phyloP scores from a whole-genome alignment of 2,113 vertebrate species.

The Tiliqua scincoides region DNA sequence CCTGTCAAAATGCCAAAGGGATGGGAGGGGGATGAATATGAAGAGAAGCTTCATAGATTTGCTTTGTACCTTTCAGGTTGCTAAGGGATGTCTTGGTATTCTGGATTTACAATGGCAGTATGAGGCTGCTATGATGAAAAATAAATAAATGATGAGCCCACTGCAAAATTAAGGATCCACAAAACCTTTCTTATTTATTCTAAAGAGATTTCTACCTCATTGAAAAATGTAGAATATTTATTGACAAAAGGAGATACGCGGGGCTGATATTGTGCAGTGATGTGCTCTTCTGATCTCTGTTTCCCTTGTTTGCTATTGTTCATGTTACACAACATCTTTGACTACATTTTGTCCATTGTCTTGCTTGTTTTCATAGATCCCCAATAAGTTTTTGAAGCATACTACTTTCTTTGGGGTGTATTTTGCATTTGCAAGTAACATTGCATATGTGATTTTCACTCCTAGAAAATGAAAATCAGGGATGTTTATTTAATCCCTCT shows the following conservation, averaged over 20 bases:
- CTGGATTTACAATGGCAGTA: background rate
- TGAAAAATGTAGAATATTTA: background rate
- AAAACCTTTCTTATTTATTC: background rate
- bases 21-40: background rate
- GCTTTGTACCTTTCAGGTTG: background rate
- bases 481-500: background rate
- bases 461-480: background rate
- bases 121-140: no score
- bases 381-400: background rate
- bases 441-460: background rate
- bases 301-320: background rate
- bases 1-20: background rate
- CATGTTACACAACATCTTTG: background rate
- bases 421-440: background rate
- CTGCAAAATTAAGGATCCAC: background rate
- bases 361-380: background rate
- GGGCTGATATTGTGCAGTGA: background rate
- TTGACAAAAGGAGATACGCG: background rate
- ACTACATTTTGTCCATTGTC: background rate
- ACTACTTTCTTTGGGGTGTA: background rate
- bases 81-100: background rate
- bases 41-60: background rate
- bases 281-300: background rate
- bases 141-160: no score
- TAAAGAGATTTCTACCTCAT: background rate